Base-by-base conservation (phyloP, 2,888 invertebrate species). In the Sipha maydis region DNA sequence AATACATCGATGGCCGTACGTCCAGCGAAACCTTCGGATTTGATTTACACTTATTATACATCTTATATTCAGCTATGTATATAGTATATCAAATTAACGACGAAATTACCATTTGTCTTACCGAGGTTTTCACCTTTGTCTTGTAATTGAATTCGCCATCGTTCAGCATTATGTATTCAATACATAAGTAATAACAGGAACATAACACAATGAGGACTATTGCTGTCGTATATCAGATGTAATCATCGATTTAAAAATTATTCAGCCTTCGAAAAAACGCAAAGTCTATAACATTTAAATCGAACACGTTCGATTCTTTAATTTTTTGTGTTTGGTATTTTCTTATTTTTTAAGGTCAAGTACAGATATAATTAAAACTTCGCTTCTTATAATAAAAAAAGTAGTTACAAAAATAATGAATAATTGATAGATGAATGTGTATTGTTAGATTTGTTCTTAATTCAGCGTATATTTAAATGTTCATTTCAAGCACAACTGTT, bases 31-130 rank as follows among this genome's bases (percentile, higher is more conserved):
- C 69, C 69, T 25, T 69, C 28, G 9, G 69, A 69, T 69, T 25
- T 69, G 1, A 1, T 69, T 8, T 69, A 25, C 25, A 69, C n/a
- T 61, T 25, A 69, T 28, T 69, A 69, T n/a, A 28, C 69, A 69
- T 69, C 3, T 7, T 28, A 8, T 28, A 11, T 3, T 3, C 11
- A 61, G 3, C 5, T 11, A 8, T 48, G 48, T 48, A 21, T 61
- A 25, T 4, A 7, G 61, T 25, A 61, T 4, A 61, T 61, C 21
- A 61, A 61, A 61, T 61, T 61, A 11, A 69, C 69, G 28, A 69
- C 25, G 28, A 69, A 69, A 69, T 69, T 69, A 69, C 69, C 69
- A 69, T 69, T 69, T n/a, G n/a, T 61, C n/a, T 28, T 69, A 69
- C 69, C 21, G 11, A 69, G 69, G 69, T 69, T 69, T 69, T 69